phyloP scores from a whole-genome alignment of 2,113 vertebrate species.

The Antechinus stuartii region DNA sequence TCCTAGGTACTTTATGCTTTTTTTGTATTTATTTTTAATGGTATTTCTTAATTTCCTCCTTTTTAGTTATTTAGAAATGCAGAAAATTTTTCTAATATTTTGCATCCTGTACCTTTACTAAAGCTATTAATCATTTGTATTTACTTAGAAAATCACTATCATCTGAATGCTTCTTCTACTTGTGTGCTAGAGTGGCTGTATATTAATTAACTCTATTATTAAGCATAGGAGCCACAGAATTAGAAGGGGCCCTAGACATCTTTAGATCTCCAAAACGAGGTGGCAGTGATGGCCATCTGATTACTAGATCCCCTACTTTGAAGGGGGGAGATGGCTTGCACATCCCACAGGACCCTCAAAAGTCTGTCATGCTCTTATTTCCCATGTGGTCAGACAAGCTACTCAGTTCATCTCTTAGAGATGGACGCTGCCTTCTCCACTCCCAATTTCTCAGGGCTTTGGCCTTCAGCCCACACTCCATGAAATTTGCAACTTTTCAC shows the following conservation, averaged over 20 bases:
- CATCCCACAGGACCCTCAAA: background rate
- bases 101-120: background rate
- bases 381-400: background rate
- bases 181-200: background rate
- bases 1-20: background rate
- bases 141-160: background rate
- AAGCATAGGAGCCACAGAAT: background rate
- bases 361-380: background rate
- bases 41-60: background rate
- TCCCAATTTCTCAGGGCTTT: background rate
- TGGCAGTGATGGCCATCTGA: background rate
- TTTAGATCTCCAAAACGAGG: background rate
- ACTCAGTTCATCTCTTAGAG: background rate
- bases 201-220: background rate
- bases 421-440: background rate
- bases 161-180: background rate
- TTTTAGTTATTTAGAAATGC: background rate
- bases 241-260: background rate
- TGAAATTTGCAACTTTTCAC: background rate
- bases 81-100: background rate
- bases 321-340: background rate
- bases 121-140: background rate
- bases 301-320: background rate
- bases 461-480: background rate
- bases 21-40: background rate